These are phyloP conservation scores for Malurus splendens DNA, from an alignment of 2,797 vertebrate genomes.

Conservation along the genomic window DNA sequence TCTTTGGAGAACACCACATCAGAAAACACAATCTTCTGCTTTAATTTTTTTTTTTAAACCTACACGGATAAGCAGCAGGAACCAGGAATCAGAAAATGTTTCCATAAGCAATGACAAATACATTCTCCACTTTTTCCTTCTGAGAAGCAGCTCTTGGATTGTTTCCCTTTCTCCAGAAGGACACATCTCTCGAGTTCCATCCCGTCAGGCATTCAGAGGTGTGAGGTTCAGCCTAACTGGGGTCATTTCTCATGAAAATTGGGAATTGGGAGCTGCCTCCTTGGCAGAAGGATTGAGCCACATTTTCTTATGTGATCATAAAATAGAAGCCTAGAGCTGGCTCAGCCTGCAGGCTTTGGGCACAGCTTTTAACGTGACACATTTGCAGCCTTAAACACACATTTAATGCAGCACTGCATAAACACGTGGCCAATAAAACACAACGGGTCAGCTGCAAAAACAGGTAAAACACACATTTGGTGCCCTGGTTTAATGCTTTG, in stretches of 20 bases:
- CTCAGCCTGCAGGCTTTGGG: background rate
- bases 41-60: background rate
- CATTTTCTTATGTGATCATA: fast-evolving
- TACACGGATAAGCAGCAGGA: background rate
- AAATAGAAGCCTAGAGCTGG: background rate
- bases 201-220: fast-evolving
- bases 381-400: background rate
- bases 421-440: fast-evolving
- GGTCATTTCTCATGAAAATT: background rate
- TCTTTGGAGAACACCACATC: background rate
- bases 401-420: fast-evolving
- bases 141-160: background rate
- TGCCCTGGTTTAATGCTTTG: background rate
- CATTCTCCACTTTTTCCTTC: background rate
- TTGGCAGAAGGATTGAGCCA: background rate
- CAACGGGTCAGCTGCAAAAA: background rate
- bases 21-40: background rate
- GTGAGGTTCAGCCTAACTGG: background rate
- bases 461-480: background rate
- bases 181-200: background rate
- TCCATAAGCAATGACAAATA: background rate
- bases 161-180: background rate
- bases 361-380: background rate
- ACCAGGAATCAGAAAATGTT: background rate
- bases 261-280: background rate